Percentiles rank a stretch among this genome's conserved stretches.
These are phyloP conservation scores for Eupithecia subumbrata DNA, from an alignment of 2,888 invertebrate genomes.

Conservation along the genomic window DNA sequence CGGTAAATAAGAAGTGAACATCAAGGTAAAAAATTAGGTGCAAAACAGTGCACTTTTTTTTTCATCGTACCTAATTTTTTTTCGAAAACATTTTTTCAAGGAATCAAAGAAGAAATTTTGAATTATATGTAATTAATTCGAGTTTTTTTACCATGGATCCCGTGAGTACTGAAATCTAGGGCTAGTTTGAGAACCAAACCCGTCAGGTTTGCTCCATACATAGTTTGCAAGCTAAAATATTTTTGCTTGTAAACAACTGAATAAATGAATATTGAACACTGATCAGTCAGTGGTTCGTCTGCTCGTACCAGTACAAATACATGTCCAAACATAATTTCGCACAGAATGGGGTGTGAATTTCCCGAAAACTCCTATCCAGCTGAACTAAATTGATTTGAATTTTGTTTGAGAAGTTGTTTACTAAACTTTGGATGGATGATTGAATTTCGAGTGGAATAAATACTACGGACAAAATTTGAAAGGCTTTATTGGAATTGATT, in stretches of 20 bases:
- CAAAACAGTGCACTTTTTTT: too few species aligned
- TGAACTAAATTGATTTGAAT: constrained; percentile 25
- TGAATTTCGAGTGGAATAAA: constrained; percentile 49
- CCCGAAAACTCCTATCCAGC: constrained; percentile 12
- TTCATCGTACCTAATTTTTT: too few species aligned
- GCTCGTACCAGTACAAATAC: background rate
- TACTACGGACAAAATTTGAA: constrained; percentile 19
- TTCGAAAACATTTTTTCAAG: too few species aligned
- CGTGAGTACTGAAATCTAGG: too few species aligned
- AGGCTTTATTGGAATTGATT: constrained; percentile 15
- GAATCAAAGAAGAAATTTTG: too few species aligned
- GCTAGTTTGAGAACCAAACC: too few species aligned
- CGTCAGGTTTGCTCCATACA: too few species aligned
- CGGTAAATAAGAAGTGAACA: too few species aligned
- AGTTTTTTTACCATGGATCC: too few species aligned
- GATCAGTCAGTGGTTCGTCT: background rate
- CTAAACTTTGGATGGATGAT: constrained; percentile 47
- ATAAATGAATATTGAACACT: background rate
- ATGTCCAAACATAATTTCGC: constrained; percentile 28
- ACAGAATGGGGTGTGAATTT: constrained; percentile 40
- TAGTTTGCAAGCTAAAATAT: too few species aligned
- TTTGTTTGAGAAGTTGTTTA: constrained; percentile 45
- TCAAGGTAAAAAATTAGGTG: too few species aligned
- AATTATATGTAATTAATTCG: too few species aligned
- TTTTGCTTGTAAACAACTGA: background rate